These are phyloP conservation scores for Eupithecia exiguata DNA, from an alignment of 2,888 invertebrate genomes.

Conservation along the genomic window DNA sequence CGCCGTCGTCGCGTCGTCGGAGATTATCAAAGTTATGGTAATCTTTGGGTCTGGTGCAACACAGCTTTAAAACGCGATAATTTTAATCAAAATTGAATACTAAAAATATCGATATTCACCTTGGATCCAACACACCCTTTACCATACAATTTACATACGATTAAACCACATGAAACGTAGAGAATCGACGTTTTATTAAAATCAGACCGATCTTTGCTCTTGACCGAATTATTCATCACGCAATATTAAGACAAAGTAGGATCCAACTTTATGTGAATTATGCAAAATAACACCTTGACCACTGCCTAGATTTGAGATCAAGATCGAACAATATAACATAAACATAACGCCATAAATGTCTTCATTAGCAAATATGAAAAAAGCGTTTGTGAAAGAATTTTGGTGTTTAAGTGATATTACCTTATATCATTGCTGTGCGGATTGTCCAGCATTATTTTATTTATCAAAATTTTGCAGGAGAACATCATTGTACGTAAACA, in stretches of 20 bases:
- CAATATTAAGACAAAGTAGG: constrained; percentile 20
- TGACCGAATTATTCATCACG: constrained; percentile 29
- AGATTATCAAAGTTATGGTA: not conserved
- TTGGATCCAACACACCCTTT: constrained; percentile 28
- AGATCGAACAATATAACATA: not conserved
- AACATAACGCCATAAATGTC: not conserved
- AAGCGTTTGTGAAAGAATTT: not conserved
- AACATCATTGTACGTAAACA: not conserved
- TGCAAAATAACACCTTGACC: constrained; percentile 24
- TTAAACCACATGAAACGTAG: constrained; percentile 18
- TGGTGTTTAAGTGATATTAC: too few species aligned
- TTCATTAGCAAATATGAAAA: not conserved
- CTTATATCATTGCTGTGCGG: too few species aligned
- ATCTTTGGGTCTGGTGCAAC: not conserved
- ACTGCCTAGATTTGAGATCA: constrained; percentile 1
- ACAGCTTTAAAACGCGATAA: not conserved
- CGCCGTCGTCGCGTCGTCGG: not conserved
- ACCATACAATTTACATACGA: constrained; percentile 23
- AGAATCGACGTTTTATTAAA: constrained; percentile 22
- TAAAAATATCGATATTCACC: constrained; percentile 13
- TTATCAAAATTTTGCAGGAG: not conserved
- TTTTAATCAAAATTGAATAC: not conserved
- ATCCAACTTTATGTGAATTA: not conserved
- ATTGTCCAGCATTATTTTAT: too few species aligned
- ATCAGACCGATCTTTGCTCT: constrained; percentile 14